Evolutionary conservation across 2,797 vertebrate genomes (phyloP).

Genomic region (Gallinago stenura): DNA sequence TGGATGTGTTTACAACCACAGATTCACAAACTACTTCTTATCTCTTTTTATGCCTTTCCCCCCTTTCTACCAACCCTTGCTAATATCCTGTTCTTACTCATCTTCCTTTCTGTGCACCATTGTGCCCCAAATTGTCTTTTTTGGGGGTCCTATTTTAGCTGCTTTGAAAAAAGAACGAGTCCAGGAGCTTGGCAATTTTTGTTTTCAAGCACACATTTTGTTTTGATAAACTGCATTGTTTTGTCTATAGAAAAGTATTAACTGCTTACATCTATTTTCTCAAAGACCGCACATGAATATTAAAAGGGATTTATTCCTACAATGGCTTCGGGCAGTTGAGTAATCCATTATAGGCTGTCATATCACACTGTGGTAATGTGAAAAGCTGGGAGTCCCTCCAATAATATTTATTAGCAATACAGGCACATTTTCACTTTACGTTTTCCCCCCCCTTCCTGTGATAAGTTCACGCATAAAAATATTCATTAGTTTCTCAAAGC

Average conservation of each 20-base stretch:
- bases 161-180: neutral
- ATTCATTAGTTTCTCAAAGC: constrained; percentile 63
- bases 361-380: constrained; percentile 77
- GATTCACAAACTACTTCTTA: neutral
- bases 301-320: constrained; percentile 80
- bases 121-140: neutral
- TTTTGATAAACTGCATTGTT: constrained; percentile 78
- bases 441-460: neutral
- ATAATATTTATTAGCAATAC: constrained; percentile 76
- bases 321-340: constrained; percentile 76
- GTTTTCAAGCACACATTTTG: constrained; percentile 73
- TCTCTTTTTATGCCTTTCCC: neutral
- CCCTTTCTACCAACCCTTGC: neutral
- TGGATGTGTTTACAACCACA: neutral
- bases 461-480: constrained; percentile 56
- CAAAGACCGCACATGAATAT: constrained; percentile 80
- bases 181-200: constrained; percentile 45
- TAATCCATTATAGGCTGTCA: constrained; percentile 80
- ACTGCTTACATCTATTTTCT: constrained; percentile 80
- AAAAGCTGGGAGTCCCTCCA: constrained; percentile 77
- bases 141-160: neutral
- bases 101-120: neutral
- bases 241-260: constrained; percentile 79
- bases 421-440: constrained; percentile 55
- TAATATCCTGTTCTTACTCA: neutral